phyloP scores from a whole-genome alignment of 2,113 vertebrate genomes.

The Triplophysa tibetana region DNA sequence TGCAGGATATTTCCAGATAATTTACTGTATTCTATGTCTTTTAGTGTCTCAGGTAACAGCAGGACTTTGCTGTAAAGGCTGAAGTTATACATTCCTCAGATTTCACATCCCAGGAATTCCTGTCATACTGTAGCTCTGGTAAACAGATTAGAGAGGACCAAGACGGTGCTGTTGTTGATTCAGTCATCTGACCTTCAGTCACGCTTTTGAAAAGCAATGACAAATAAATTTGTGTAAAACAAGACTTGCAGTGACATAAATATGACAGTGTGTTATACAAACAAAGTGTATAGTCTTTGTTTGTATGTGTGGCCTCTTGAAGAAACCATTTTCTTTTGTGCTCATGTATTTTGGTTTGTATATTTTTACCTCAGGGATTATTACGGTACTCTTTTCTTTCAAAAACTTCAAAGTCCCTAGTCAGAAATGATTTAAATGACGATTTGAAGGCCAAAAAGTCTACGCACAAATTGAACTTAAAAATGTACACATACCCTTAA shows the following conservation, averaged over 20 bases:
- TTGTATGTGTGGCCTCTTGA: not conserved
- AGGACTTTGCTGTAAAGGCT: slow-evolving; percentile 1
- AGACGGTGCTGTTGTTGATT: not conserved
- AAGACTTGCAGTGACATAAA: not conserved
- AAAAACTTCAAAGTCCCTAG: too few species aligned
- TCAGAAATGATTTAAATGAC: too few species aligned
- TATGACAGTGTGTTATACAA: not conserved
- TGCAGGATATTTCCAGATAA: slow-evolving; percentile 25
- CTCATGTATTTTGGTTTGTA: not conserved
- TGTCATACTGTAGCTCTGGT: not conserved
- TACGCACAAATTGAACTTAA: too few species aligned
- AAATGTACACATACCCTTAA: too few species aligned
- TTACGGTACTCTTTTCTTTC: not conserved
- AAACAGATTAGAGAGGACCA: not conserved
- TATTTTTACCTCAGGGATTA: not conserved
- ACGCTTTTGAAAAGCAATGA: not conserved
- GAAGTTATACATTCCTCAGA: not conserved
- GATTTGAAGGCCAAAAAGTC: too few species aligned
- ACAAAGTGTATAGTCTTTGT: too few species aligned
- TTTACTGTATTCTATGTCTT: slow-evolving; percentile 20
- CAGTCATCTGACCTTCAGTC: not conserved
- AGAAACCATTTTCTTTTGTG: not conserved
- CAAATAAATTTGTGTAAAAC: slow-evolving; percentile 10
- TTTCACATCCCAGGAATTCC: not conserved
- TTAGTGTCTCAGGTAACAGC: slow-evolving; percentile 14